These are phyloP conservation scores for Drosophila rufa DNA, from an alignment of 1,140 invertebrate genomes.

Conservation along the genomic window DNA sequence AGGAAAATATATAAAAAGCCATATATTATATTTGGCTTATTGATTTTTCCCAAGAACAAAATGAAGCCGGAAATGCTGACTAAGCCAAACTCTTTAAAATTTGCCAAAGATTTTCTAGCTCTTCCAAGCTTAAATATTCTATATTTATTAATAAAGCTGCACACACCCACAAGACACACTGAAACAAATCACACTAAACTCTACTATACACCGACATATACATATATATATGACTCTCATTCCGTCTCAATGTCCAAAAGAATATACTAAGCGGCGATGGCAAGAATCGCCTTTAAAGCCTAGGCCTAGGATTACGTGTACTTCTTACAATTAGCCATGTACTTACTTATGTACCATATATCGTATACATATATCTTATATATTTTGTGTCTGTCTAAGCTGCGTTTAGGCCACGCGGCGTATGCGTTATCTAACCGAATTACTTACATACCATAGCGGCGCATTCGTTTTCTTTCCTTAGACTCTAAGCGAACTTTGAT, in stretches of 20 bases:
- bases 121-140: background rate
- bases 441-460: slow-evolving; percentile 44
- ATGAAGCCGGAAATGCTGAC: background rate
- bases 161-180: slow-evolving; percentile 30
- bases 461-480: slow-evolving; percentile 61
- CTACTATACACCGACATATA: slow-evolving; percentile 38
- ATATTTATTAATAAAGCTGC: slow-evolving; percentile 1
- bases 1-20: background rate
- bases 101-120: background rate
- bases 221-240: slow-evolving; percentile 56
- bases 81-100: background rate
- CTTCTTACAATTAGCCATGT: slow-evolving; percentile 57
- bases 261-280: slow-evolving; percentile 48
- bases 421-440: slow-evolving; percentile 65
- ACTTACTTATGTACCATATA: slow-evolving; percentile 46
- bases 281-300: slow-evolving; percentile 35
- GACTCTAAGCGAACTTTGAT: slow-evolving; percentile 58
- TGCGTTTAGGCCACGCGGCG: slow-evolving; percentile 59
- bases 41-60: background rate
- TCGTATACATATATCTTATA: slow-evolving; percentile 40
- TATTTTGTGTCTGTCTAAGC: slow-evolving; percentile 59
- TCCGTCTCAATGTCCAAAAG: slow-evolving; percentile 78
- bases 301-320: slow-evolving; percentile 76
- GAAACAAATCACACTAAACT: slow-evolving; percentile 16
- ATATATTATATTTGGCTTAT: background rate